Evolutionary conservation across 1,140 invertebrate species (phyloP), one percentile per base, ranked within the genome.

Genomic region (Lordiphosa clarofinis): DNA sequence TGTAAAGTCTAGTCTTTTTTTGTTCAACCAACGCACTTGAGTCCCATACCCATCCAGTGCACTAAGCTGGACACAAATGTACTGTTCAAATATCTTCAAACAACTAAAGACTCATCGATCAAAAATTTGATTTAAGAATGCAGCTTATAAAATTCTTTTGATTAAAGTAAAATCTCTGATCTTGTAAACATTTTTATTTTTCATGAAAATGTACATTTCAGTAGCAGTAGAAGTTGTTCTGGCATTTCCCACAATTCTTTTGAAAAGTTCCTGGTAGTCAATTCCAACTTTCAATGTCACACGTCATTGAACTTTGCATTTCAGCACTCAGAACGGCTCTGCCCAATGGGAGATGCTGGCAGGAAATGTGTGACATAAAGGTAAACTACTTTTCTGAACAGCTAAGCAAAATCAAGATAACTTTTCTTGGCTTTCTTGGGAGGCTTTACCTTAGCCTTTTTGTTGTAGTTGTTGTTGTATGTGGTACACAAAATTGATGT

Each of bases 251-350:
- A 33, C 54, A 49, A 55, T 84, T 53, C 39, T 61, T 63, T 58
- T 60, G 6, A 7, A 8, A 31, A 7, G 7, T 31, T 31, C 0
- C 7, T 3, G 1, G 6, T 31, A 31, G 28, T 31, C 28, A 31
- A 31, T 31, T 31, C 28, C 55, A 59, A 64, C 73, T 76, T 86
- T 84, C 78, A 84, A 78, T 84, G 78, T 86, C 78, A 84, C 78
- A 82, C 79, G 78, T 82, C 78, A 78, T 84, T 73, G 72, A 78
- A 86, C 69, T 73, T 75, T 65, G 68, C 56, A 65, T 59, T 54
- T 58, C 66, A 50, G n/a, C 37, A 37, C 52, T 31, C 52, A 28
- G 37, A 21, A 6, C 28, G 2, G 6, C 28, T 31, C 28, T 7
- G 28, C 28, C 28, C 28, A 31, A 31, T 31, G 28, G 28, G 70